Conservation (phyloP, 1,140 invertebrate genomes). For the Macrostomum lignano region DNA sequence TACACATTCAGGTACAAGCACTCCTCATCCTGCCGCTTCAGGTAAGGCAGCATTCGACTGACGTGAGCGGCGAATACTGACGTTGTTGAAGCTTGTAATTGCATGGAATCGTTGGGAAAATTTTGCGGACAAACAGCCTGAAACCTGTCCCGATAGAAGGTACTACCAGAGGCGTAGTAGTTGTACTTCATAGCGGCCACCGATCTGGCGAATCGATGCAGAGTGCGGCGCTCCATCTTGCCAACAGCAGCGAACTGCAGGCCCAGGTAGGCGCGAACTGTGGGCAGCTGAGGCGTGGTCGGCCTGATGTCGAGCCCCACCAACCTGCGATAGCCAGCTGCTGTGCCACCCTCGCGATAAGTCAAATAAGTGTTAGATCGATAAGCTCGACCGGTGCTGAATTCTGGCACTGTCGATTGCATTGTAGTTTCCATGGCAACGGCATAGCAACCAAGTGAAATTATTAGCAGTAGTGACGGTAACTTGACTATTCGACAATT, state of each 20-base stretch:
- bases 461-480: too few species aligned
- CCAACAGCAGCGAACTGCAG: slow-evolving; percentile 47
- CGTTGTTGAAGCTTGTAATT: neutral
- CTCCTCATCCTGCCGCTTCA: slow-evolving; percentile 9
- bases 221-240: neutral
- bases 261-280: slow-evolving; percentile 71
- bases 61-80: slow-evolving; percentile 3
- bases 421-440: too few species aligned
- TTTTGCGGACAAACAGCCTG: slow-evolving; percentile 1
- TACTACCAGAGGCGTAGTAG: neutral
- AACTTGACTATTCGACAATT: too few species aligned
- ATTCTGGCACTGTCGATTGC: too few species aligned
- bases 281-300: slow-evolving; percentile 33
- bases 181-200: neutral
- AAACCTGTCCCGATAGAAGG: neutral
- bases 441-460: too few species aligned
- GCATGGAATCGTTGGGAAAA: neutral
- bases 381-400: too few species aligned
- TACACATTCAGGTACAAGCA: slow-evolving; percentile 10
- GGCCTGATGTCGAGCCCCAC: neutral
- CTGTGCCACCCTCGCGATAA: too few species aligned
- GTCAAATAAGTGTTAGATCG: too few species aligned
- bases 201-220: neutral
- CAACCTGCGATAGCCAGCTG: too few species aligned
- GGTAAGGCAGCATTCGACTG: slow-evolving; percentile 7